Conservation (phyloP, 2,797 vertebrate species). For the Aldrovandia affinis region DNA sequence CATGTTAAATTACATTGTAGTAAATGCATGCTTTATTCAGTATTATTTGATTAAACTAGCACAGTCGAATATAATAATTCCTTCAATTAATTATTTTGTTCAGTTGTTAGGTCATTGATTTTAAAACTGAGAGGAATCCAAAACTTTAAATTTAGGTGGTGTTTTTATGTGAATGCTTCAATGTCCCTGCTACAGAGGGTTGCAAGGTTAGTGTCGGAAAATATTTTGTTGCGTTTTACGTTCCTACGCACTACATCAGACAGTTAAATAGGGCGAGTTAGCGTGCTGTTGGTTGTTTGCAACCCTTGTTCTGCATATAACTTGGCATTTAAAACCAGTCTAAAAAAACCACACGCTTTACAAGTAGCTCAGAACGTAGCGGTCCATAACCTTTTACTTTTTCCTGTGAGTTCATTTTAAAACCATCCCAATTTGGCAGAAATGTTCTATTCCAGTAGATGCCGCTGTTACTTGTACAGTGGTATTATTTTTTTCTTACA, state of each 20-base stretch:
- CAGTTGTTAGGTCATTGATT: too few relatives aligned
- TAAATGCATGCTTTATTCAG: background rate
- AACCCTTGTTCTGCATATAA: background rate
- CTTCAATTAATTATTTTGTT: too few relatives aligned
- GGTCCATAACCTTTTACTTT: too few relatives aligned
- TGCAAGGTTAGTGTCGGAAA: too few relatives aligned
- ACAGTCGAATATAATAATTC: too few relatives aligned
- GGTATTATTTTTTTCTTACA: too few relatives aligned
- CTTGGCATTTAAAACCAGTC: background rate
- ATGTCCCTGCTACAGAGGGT: too few relatives aligned
- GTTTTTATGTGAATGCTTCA: background rate
- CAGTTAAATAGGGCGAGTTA: background rate
- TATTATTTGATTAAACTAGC: too few relatives aligned
- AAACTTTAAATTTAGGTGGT: background rate
- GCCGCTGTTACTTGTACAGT: background rate
- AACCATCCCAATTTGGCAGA: background rate
- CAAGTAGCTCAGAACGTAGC: background rate
- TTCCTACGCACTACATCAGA: background rate
- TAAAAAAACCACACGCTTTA: background rate
- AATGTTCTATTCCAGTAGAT: slow-evolving; percentile 6
- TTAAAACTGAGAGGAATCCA: background rate
- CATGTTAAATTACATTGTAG: background rate
- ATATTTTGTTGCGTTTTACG: too few relatives aligned
- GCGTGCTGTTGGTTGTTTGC: too few relatives aligned
- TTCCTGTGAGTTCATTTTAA: background rate